Conservation (phyloP, 1,140 invertebrate genomes). For the Hestina assimilis region DNA sequence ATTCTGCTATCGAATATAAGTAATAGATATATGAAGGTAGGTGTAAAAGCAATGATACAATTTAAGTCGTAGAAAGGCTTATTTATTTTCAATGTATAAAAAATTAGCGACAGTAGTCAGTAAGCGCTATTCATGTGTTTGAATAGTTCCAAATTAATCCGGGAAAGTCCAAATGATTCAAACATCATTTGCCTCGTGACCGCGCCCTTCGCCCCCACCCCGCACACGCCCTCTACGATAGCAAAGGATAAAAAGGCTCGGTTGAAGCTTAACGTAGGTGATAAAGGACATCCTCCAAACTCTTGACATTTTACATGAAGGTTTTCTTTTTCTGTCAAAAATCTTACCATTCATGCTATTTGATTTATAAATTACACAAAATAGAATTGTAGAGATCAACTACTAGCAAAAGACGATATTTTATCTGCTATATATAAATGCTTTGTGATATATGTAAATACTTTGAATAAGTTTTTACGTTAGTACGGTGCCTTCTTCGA, state of each 20-base stretch:
- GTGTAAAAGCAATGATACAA: background rate
- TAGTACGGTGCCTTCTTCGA: no score
- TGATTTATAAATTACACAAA: no score
- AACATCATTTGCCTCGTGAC: background rate
- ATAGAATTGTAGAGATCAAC: no score
- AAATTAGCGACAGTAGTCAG: background rate
- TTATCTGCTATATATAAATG: no score
- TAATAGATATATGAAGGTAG: background rate
- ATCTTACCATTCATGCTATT: no score
- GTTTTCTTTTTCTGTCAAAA: no score
- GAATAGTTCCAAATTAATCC: slow-evolving; percentile 11
- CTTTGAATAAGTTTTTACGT: no score
- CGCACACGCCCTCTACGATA: background rate
- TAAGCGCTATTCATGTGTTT: slow-evolving; percentile 3
- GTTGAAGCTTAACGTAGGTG: no score
- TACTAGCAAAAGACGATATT: no score
- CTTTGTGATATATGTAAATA: no score
- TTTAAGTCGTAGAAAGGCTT: background rate
- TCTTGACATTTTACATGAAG: no score
- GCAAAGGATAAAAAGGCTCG: background rate
- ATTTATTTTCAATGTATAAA: background rate
- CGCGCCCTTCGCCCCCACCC: background rate
- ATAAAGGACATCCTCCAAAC: no score
- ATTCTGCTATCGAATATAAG: background rate
- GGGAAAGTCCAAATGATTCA: background rate